phyloP scores from a whole-genome alignment of 1,140 invertebrate genomes.

The Sitophilus oryzae region DNA sequence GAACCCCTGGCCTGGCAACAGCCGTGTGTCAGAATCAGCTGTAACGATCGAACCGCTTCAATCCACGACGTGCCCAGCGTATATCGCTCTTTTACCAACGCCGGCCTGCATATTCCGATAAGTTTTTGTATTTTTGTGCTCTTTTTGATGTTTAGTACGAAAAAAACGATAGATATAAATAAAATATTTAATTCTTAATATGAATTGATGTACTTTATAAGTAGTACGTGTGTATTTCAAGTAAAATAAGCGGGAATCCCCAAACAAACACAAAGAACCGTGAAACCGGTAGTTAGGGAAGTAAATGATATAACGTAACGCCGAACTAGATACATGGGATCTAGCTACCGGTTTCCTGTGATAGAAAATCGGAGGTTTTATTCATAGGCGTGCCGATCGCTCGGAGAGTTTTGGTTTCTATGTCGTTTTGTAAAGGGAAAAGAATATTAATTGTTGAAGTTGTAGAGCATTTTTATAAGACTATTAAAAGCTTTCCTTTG shows the following conservation, averaged over 20 bases:
- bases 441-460: too few relatives aligned
- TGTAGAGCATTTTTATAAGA: background rate
- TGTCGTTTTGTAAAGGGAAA: too few relatives aligned
- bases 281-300: constrained; percentile 21
- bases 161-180: background rate
- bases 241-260: constrained; percentile 10
- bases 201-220: background rate
- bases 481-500: background rate
- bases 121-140: constrained; percentile 4
- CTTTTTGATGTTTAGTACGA: background rate
- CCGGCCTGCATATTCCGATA: constrained; percentile 1
- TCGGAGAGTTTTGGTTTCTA: too few relatives aligned
- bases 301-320: constrained; percentile 13
- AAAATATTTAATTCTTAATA: background rate
- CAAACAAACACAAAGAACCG: constrained; percentile 28
- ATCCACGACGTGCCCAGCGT: constrained; percentile 18
- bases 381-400: background rate
- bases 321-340: background rate
- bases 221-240: constrained; percentile 16
- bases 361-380: constrained; percentile 4
- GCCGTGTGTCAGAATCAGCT: constrained; percentile 42
- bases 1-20: constrained; percentile 40
- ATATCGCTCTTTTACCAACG: constrained; percentile 14
- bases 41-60: constrained; percentile 35
- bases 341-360: constrained; percentile 18